Base-by-base conservation (phyloP, 2,888 invertebrate genomes). In the Aplocera efformata region DNA sequence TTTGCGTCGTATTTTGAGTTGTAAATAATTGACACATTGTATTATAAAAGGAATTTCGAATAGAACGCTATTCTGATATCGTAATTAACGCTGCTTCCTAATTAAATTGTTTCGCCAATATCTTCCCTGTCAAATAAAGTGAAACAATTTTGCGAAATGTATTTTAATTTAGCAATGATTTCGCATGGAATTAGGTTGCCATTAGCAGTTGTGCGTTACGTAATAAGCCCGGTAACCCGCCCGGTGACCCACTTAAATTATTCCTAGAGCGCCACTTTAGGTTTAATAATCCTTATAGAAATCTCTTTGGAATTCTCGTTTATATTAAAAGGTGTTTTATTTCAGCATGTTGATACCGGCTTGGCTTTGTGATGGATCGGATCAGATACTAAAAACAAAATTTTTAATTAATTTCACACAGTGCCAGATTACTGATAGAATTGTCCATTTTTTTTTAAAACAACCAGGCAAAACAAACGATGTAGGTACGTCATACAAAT, bases 141-240 rank as follows among this genome's bases (percentile, higher is more conserved):
- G 32, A 29, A 33, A 45, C 45, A 40, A 40, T 45, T 40, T 40
- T n/a, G 26, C 36, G 30, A 40, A 44, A 40, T 41, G 33, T 40
- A 29, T 27, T 45, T 37, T 45, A 40, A 45, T 38, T 43, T 30
- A 10, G 45, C 29, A 39, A 39, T 42, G 33, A 48, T 43, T 46
- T 37, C 25, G 35, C 29, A 35, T 32, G 30, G 32, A 45, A 45
- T 43, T 27, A 33, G 34, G 31, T 35, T 43, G 40, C 29, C 37
- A 48, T 48, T 48, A 48, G 48, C 43, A 43, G 30, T 40, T 37
- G 47, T 7, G 23, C 34, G 24, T 26, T 43, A 43, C 38, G 39
- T 32, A 34, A 42, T 42, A 39, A 42, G 47, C 40, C 40, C 33
- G 43, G 36, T 43, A 40, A 39, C 40, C 43, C 37, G 40, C 30